Evolutionary conservation across 2,113 vertebrate species (phyloP).

Genomic region (Neopipo cinnamomea): DNA sequence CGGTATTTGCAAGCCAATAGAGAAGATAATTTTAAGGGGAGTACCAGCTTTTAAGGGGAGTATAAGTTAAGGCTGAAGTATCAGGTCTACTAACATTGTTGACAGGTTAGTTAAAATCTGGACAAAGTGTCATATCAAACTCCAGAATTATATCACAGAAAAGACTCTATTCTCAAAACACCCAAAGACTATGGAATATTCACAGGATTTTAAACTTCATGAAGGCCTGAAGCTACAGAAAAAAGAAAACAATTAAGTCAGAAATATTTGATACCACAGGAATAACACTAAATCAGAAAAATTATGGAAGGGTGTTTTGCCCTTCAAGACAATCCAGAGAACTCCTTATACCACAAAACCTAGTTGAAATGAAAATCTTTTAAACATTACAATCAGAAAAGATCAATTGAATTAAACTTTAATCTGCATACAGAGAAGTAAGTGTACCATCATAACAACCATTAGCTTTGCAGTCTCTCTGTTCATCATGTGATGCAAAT

Average conservation of each 20-base stretch:
- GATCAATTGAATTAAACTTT: not conserved
- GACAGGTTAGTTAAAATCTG: not conserved
- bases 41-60: too few species aligned
- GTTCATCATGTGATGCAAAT: not conserved
- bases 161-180: not conserved
- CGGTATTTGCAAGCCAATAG: not conserved
- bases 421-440: not conserved
- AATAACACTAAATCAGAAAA: not conserved
- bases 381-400: not conserved
- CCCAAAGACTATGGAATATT: not conserved
- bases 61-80: not conserved
- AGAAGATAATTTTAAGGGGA: not conserved
- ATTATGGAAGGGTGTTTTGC: not conserved
- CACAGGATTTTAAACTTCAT: not conserved
- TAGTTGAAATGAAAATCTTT: not conserved
- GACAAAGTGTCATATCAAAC: not conserved
- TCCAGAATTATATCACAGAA: not conserved
- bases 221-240: not conserved
- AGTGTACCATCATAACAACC: not conserved
- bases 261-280: not conserved
- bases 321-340: not conserved
- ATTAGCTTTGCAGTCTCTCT: not conserved
- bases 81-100: not conserved
- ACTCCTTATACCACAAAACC: not conserved
- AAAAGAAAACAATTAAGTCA: not conserved